Base-by-base conservation (phyloP, 1,140 invertebrate genomes). In the Liolophura sinensis region DNA sequence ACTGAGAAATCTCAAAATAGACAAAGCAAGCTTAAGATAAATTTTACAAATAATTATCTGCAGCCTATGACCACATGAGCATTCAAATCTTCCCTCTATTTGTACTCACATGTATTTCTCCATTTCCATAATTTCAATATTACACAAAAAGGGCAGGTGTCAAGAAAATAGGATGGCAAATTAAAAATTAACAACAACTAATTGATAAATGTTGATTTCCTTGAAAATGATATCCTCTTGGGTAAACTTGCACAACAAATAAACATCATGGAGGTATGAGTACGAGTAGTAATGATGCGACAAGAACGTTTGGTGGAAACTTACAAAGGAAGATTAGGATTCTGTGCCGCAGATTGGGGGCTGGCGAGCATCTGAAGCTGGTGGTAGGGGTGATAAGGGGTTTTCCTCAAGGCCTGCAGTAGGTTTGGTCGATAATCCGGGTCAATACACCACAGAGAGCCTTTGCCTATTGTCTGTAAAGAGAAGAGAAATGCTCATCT, bases 361-460 rank as follows among this genome's bases (percentile, higher is more conserved):
- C 78, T 79, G 11, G 84, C 84, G 64, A 84, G 70, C 82, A 85
- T 85, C 70, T 85, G 84, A 46, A 85, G 74, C 60, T 85, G 83
- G 65, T 85, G 83, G 68, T 91, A 91, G 6, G 91, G 91, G 77
- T 92, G 91, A 76, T 92, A 93, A 1, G 93, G 93, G 12, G 92
- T 92, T 68, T 93, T 91, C 60, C 91, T 90, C 12, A 95, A 83
- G 0, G 92, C 92, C 85, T 94, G 92, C 59, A 95, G 87, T 65
- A 96, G 84, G 85, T 93, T 94, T 62, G 92, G 91, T 71, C 92
- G 87, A 79, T 92, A 93, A 52, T 93, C 91, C 7, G 93, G 92
- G 81, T 97, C 95, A 0, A 97, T 94, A 82, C 93, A 96, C 95
- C 95, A 97, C 55, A 96, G 83, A 0, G 95, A 97, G 54, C 95